Base-by-base conservation (phyloP, 1,140 invertebrate species). In the Metaphire vulgaris region DNA sequence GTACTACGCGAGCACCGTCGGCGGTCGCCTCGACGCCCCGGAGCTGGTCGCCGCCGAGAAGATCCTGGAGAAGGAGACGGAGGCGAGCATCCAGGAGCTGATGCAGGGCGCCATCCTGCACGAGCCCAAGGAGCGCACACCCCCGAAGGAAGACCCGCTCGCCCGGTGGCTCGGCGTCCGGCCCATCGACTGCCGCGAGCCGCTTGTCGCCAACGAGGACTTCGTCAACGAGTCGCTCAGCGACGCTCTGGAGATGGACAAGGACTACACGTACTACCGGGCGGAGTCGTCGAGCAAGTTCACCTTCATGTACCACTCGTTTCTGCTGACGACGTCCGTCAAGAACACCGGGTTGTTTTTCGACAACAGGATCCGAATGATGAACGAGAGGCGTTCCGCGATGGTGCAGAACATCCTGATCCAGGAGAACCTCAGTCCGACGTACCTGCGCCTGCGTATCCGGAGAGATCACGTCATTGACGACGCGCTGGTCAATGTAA, bases 291-390 rank as follows among this genome's bases (percentile, higher is more conserved):
- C 74, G 14, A 76, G 70, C 33, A 93, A 94, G 85, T 97, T 97
- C 86, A 93, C 93, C 79, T 97, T 97, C 85, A 92, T 96, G 89
- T 90, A 91, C 81, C 93, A 96, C 84, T 90, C 92, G 12, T 97
- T 97, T 86, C 92, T 97, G 79, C 87, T 97, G 41, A 96, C 93
- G n/a, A 92, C 94, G 1, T 92, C 93, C 0, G 95, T 93, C 0
- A 97, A 96, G 87, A 92, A 92, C 14, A 89, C 95, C 76, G 93
- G 92, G 0, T 87, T 97, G 33, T 96, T 95, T 86, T 96, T 94
- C 84, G 95, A 97, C 85, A 96, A 95, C 85, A 89, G 95, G 34
- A 95, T 97, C 83, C 89, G 94, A 64, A 98, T 98, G 95, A 94
- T 94, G 84, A 94, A 92, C 79, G 94, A 97, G 85, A 87, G 94